Evolutionary conservation across 2,888 invertebrate species (phyloP), one percentile per base, ranked within the genome.

Genomic region (Malthinus seriepunctatus): DNA sequence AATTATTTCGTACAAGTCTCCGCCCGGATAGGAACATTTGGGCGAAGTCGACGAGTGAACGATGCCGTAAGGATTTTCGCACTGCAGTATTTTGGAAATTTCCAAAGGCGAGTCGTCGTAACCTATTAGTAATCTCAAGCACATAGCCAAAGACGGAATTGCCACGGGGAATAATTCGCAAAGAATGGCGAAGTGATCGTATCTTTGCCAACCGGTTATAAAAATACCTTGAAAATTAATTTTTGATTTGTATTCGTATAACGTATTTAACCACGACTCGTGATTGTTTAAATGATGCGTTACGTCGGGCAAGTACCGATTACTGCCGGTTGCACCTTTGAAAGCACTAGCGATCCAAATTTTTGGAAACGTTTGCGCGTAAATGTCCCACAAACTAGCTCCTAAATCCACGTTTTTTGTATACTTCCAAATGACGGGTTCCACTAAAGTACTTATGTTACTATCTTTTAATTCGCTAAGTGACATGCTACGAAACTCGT

Each of bases 301-400:
- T 2, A 86, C 76, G 58, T 85, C 79, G 0, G 87, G 85, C 1
- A 85, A 72, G 12, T 81, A 80, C 53, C 82, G 79, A 61, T 72
- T 73, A 50, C 74, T 74, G 1, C 84, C 84, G 44, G 86, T 86
- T 0, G 88, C 88, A 0, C 93, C 95, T 81, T 94, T 95, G 71
- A 88, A 95, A 0, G 94, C 93, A 58, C 91, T 88, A 0, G 91
- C 93, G 39, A 89, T 82, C 92, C 93, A 93, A 14, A 93, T 79
- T 34, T 83, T 82, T 1, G 82, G 78, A 76, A 93, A 94, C 8
- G 85, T 78, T 4, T 76, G 68, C 0, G 82, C 74, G 66, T 88
- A 87, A 64, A 80, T 82, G 45, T 83, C 80, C 86, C 84, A 84
- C 15, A 84, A 65, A 50, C 66, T 69, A 1, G 73, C 73, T 8